phyloP scores from a whole-genome alignment of 2,113 vertebrate species.

The Eudyptes chrysolophus region DNA sequence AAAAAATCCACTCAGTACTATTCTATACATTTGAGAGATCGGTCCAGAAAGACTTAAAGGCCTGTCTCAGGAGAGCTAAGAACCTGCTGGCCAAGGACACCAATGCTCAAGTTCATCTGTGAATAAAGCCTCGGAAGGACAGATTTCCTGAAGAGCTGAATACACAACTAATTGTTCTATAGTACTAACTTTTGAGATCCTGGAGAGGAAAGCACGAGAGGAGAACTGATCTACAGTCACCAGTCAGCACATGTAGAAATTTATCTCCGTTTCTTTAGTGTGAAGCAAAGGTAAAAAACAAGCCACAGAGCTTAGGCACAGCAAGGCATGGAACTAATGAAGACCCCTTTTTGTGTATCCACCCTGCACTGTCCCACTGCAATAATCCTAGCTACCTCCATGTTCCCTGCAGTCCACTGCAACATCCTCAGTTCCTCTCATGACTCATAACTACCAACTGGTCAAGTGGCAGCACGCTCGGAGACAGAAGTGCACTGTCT shows the following conservation, averaged over 20 bases:
- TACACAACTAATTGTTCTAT: background rate
- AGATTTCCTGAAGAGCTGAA: background rate
- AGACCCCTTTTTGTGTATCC: background rate
- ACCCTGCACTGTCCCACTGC: background rate
- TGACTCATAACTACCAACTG: background rate
- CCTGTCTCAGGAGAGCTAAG: background rate
- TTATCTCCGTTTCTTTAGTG: background rate
- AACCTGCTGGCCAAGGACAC: background rate
- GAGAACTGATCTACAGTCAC: background rate
- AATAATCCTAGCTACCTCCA: background rate
- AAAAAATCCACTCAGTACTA: background rate
- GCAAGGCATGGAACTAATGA: background rate
- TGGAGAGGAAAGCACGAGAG: background rate
- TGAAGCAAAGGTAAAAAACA: background rate
- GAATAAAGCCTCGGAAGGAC: background rate
- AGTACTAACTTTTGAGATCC: background rate
- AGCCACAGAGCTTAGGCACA: background rate
- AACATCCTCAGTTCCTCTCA: background rate
- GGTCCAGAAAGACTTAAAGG: background rate
- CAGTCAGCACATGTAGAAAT: background rate
- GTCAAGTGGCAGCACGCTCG: background rate
- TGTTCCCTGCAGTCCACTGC: background rate
- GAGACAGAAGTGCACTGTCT: background rate
- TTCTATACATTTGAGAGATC: background rate
- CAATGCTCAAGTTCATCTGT: background rate